Percentiles rank a stretch among this genome's conserved stretches.
Evolutionary conservation across 2,113 vertebrate species (phyloP).

Genomic region (Thalassoma bifasciatum): DNA sequence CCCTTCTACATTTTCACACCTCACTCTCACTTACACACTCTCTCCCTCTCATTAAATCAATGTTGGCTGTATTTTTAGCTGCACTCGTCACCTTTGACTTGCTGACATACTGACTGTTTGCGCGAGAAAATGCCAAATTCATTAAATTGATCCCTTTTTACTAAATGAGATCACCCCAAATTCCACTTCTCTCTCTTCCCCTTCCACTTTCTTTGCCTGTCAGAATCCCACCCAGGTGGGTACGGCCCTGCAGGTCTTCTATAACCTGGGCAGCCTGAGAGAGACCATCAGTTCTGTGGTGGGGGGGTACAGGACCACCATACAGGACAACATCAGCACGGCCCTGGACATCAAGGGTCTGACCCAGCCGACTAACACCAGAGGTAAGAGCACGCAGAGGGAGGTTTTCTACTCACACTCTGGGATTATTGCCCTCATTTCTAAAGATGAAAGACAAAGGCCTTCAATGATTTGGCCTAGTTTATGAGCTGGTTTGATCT

Average conservation of each 20-base stretch:
- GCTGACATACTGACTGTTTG: neutral
- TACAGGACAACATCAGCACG: slow-evolving; percentile 89
- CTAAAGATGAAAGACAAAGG: slow-evolving; percentile 6
- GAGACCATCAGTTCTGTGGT: slow-evolving; percentile 89
- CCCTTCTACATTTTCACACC: neutral
- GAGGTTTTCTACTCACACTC: neutral
- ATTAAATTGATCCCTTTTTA: slow-evolving; percentile 21
- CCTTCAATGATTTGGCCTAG: slow-evolving; percentile 25
- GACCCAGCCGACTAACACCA: slow-evolving; percentile 86
- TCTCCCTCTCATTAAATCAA: slow-evolving; percentile 25
- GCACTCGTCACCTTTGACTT: slow-evolving; percentile 18
- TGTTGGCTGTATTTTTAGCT: slow-evolving; percentile 35
- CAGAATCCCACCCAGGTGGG: slow-evolving; percentile 98
- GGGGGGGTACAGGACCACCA: slow-evolving; percentile 86
- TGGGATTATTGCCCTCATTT: slow-evolving; percentile 24
- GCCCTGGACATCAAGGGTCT: slow-evolving; percentile 94
- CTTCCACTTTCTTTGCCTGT: neutral
- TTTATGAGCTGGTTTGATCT: slow-evolving; percentile 34
- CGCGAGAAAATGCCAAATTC: slow-evolving; percentile 12
- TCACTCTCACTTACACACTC: too few species aligned
- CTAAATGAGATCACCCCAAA: neutral
- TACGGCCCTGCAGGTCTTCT: slow-evolving; percentile 96
- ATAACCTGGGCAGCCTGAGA: slow-evolving; percentile 93
- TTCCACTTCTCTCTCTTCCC: neutral
- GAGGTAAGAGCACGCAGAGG: slow-evolving; percentile 81